phyloP scores from a whole-genome alignment of 1,140 invertebrate genomes.

The Planococcus citri region DNA sequence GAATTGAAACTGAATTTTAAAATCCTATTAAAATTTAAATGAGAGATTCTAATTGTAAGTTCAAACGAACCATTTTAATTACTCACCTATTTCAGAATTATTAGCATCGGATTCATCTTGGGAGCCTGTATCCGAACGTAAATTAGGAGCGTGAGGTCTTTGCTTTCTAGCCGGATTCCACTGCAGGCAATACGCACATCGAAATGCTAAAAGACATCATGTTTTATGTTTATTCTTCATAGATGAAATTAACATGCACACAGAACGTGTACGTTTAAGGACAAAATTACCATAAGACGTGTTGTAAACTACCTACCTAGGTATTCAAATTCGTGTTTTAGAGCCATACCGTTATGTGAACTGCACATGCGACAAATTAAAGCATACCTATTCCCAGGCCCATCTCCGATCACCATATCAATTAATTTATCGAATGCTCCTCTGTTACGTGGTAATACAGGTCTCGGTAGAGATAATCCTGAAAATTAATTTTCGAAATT shows the following conservation, averaged over 20 bases:
- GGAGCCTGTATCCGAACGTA: slow-evolving; percentile 25
- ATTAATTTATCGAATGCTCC: slow-evolving; percentile 72
- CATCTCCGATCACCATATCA: slow-evolving; percentile 90
- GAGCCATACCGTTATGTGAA: slow-evolving; percentile 93
- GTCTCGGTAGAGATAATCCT: slow-evolving; percentile 34
- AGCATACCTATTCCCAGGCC: slow-evolving; percentile 84
- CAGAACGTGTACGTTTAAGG: slow-evolving; percentile 13
- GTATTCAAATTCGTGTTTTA: slow-evolving; percentile 93
- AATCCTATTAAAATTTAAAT: no score
- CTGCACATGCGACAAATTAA: slow-evolving; percentile 83
- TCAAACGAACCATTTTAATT: background rate
- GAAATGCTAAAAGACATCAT: slow-evolving; percentile 48
- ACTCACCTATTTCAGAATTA: background rate
- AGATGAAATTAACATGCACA: background rate
- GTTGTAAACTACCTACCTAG: slow-evolving; percentile 43
- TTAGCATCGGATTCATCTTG: slow-evolving; percentile 2
- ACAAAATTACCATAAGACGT: slow-evolving; percentile 18
- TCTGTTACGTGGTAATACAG: slow-evolving; percentile 46
- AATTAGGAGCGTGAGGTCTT: slow-evolving; percentile 56
- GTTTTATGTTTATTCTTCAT: background rate
- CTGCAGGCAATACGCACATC: slow-evolving; percentile 75
- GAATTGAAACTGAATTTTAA: no score
- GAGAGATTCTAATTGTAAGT: no score
- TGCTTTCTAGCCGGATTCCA: slow-evolving; percentile 75
- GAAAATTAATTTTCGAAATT: background rate